Percentiles rank a stretch among this genome's conserved stretches.
These are phyloP conservation scores for Bursaphelenchus okinawaensis DNA, from an alignment of 2,888 invertebrate species.

Conservation along the genomic window DNA sequence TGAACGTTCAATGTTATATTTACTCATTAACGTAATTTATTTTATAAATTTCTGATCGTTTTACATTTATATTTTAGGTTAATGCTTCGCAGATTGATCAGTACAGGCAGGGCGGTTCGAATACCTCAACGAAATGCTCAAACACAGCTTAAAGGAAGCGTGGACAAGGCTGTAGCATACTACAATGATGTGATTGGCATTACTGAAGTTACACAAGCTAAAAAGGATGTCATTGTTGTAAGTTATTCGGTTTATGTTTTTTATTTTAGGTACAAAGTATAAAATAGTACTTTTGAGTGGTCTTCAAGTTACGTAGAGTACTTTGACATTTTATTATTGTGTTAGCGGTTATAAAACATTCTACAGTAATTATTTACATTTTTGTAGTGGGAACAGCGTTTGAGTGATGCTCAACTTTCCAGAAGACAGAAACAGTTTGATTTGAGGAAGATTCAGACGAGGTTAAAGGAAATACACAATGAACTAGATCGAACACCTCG, in stretches of 20 bases:
- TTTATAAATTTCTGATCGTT: constrained; percentile 1
- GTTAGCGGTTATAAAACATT: too few relatives aligned
- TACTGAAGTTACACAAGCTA: constrained; percentile 72
- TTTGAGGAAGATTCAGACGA: constrained; percentile 65
- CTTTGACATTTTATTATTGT: too few relatives aligned
- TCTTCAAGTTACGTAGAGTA: too few relatives aligned
- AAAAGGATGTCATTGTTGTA: constrained; percentile 68
- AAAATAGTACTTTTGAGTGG: too few relatives aligned
- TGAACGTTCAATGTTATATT: too few relatives aligned
- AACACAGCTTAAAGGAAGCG: neutral
- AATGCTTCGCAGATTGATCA: neutral
- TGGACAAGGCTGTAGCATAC: constrained; percentile 22
- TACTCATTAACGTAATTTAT: too few relatives aligned
- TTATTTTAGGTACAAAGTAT: neutral
- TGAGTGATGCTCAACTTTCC: constrained; percentile 68
- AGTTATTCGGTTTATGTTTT: constrained; percentile 3
- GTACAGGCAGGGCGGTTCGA: neutral
- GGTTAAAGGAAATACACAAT: constrained; percentile 69
- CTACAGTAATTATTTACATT: constrained; percentile 8
- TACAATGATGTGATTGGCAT: constrained; percentile 66
- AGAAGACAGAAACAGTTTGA: constrained; percentile 67
- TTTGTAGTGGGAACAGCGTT: constrained; percentile 64
- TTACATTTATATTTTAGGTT: neutral
- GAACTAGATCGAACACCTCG: constrained; percentile 73
- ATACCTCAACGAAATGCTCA: neutral